Evolutionary conservation across 1,140 invertebrate species (phyloP), one percentile per base, ranked within the genome.

Genomic region (Aphelenchoides avenae): DNA sequence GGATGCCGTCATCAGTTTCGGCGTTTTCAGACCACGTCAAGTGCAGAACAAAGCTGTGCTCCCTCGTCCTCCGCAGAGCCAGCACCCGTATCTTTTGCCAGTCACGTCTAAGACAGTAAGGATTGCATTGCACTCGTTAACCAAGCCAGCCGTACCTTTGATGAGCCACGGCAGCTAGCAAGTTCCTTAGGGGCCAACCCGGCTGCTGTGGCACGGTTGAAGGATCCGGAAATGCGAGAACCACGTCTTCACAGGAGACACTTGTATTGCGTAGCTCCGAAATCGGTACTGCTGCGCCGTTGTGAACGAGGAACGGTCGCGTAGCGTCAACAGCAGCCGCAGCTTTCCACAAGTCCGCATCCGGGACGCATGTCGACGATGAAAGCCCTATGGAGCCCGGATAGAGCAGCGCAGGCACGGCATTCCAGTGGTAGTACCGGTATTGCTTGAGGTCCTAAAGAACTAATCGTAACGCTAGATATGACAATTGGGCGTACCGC

Each of bases 361-460:
- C 49, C 18, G 53, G n/a, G 5, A 13, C n/a, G 7, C 52, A 1
- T 11, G 34, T 13, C 22, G n/a, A 26, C 13, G 42, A 13, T 22
- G 18, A 20, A 15, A 40, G 18, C 22, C 18, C 5, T 5, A 67
- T 27, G n/a, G 52, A 22, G 29, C 30, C 41, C 3, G 63, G 66
- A 46, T 51, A 69, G 7, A 69, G 24, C 6, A 65, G 34, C 15
- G 58, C 63, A 29, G 63, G 63, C 18, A 49, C 43, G 42, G 64
- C 68, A 42, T 66, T 47, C 57, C 59, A 52, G 33, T 47, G 69
- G 26, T 52, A 70, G 31, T 65, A 65, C 9, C 31, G 7, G 27
- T 58, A 65, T 7, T 69, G 57, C 39, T 65, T 65, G 18, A 65
- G 27, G 41, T 65, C 63, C 61, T 64, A 39, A 22, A 52, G 50